Conservation (phyloP, 1,140 invertebrate species). For the Papilio glaucus region DNA sequence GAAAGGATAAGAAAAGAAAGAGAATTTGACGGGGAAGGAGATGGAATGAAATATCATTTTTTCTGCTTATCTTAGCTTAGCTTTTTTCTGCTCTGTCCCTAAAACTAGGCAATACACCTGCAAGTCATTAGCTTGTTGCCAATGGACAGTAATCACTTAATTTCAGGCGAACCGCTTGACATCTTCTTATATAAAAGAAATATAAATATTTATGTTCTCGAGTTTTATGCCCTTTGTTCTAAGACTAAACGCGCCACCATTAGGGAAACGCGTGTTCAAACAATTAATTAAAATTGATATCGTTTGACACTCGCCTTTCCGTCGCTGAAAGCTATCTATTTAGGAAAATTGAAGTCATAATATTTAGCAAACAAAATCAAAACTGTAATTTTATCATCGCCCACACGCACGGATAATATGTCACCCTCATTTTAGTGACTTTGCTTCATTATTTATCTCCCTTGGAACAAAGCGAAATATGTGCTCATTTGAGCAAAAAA, state of each 20-base stretch:
- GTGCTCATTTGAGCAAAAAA: conserved; percentile 30
- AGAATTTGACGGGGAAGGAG: too few species aligned
- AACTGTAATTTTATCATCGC: conserved; percentile 35
- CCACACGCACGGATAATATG: conserved; percentile 36
- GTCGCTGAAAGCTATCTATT: background rate
- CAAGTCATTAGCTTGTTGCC: too few species aligned
- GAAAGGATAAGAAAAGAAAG: too few species aligned
- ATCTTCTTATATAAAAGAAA: too few species aligned
- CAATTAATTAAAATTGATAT: conserved; percentile 20
- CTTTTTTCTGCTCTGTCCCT: too few species aligned
- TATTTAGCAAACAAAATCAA: conserved; percentile 35
- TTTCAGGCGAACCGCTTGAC: too few species aligned
- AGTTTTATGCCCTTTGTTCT: background rate
- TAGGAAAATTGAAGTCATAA: conserved; percentile 8
- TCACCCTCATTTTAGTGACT: conserved; percentile 38
- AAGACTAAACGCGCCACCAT: background rate
- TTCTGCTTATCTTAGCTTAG: too few species aligned
- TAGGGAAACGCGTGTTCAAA: background rate
- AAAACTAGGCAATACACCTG: too few species aligned
- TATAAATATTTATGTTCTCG: too few species aligned
- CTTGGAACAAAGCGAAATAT: conserved; percentile 36
- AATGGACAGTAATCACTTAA: too few species aligned
- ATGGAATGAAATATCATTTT: too few species aligned
- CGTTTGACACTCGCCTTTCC: background rate
- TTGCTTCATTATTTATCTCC: conserved; percentile 37